A percentile compares a stretch with the other conserved stretches of the same genome.
Conservation (phyloP, 2,888 invertebrate species). For the Galerucella nymphaeae region DNA sequence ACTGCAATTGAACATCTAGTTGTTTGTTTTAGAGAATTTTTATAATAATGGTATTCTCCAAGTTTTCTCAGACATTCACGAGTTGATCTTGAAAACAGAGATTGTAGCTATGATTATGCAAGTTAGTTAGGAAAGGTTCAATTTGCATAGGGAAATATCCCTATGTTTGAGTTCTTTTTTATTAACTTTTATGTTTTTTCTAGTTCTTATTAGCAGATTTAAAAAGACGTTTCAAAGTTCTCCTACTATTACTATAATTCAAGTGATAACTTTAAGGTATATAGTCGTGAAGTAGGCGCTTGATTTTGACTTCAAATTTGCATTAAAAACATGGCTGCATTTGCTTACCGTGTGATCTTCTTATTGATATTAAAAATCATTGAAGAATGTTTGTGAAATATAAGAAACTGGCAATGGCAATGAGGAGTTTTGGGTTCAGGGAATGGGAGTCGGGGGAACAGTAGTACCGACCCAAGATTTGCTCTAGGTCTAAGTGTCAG, state of each 20-base stretch:
- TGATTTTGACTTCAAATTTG: not conserved
- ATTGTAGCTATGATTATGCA: conserved; percentile 37
- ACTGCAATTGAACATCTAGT: not conserved
- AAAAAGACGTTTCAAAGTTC: conserved; percentile 27
- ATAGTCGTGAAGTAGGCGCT: conserved; percentile 3
- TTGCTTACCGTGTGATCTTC: too few species aligned
- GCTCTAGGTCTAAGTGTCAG: too few species aligned
- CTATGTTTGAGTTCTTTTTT: conserved; percentile 37
- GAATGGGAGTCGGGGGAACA: too few species aligned
- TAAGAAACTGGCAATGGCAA: too few species aligned
- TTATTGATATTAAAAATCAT: too few species aligned
- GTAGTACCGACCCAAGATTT: too few species aligned
- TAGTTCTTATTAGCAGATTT: conserved; percentile 36
- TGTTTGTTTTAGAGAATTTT: conserved; percentile 1
- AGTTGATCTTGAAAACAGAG: conserved; percentile 34
- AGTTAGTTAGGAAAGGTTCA: conserved; percentile 36
- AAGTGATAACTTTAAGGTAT: conserved; percentile 19
- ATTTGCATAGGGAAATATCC: conserved; percentile 41
- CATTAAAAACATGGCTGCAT: not conserved
- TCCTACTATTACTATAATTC: conserved; percentile 32
- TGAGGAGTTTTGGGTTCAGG: too few species aligned
- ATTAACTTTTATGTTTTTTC: conserved; percentile 36
- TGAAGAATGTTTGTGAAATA: too few species aligned
- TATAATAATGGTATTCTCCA: not conserved
- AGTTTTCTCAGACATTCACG: conserved; percentile 3